Conservation (phyloP, 2,113 vertebrate species). For the Coreoperca whiteheadi region DNA sequence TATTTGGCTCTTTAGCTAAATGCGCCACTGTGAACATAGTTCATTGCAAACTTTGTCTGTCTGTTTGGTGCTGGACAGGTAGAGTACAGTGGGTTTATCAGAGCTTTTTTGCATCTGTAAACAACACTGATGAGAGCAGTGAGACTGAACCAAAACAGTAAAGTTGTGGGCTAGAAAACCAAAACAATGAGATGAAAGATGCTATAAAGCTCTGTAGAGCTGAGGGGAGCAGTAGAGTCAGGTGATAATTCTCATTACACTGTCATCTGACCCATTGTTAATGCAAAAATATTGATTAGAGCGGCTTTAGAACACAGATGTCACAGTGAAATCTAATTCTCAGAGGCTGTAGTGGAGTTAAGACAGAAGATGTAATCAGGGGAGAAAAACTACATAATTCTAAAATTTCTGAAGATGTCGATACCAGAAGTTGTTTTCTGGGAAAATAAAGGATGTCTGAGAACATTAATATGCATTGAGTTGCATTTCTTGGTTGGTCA, state of each 20-base stretch:
- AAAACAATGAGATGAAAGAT: neutral
- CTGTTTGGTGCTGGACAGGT: neutral
- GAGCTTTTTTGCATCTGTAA: conserved; percentile 2
- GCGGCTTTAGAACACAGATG: neutral
- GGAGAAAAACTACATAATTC: neutral
- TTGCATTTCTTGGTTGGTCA: conserved; percentile 34
- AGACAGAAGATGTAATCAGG: neutral
- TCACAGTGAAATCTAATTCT: neutral
- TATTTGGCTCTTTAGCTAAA: neutral
- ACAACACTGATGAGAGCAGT: neutral
- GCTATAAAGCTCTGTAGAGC: neutral
- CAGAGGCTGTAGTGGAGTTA: neutral
- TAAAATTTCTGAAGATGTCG: conserved; percentile 8
- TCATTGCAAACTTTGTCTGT: neutral
- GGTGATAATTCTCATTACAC: neutral
- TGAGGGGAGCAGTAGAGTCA: conserved; percentile 3
- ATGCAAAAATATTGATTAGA: neutral
- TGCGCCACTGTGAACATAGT: neutral
- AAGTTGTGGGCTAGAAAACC: neutral
- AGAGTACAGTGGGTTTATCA: neutral
- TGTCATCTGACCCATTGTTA: neutral
- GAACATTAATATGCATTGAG: conserved; percentile 41
- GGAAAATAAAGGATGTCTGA: neutral
- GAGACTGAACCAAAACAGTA: neutral
- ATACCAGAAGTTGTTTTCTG: neutral